phyloP scores from a whole-genome alignment of 2,888 invertebrate genomes.

The Xestia rhomboidea region DNA sequence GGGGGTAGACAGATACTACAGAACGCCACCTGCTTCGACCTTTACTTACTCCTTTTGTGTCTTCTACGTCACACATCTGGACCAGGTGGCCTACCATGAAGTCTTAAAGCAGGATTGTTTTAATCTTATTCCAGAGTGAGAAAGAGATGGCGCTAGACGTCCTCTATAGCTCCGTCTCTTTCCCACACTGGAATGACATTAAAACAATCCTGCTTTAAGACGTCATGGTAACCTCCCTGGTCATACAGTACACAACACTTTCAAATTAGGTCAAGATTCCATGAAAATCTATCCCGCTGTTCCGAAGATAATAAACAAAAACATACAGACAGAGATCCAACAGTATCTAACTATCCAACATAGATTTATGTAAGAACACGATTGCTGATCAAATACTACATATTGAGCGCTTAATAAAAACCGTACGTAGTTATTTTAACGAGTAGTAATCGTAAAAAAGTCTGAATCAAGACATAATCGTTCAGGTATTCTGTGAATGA shows the following conservation, averaged over 20 bases:
- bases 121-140: no score
- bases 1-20: background rate
- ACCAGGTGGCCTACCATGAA: no score
- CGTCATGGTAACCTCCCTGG: no score
- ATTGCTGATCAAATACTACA: slow-evolving; percentile 60
- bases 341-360: slow-evolving; percentile 35
- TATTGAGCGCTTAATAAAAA: slow-evolving; percentile 57
- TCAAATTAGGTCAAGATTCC: background rate
- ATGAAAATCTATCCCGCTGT: slow-evolving; percentile 1
- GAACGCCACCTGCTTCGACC: background rate
- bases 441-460: slow-evolving; percentile 61
- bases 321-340: slow-evolving; percentile 27
- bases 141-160: no score
- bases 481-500: slow-evolving; percentile 63
- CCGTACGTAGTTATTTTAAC: slow-evolving; percentile 62
- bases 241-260: background rate
- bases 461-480: slow-evolving; percentile 65
- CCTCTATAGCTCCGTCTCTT: no score
- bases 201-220: no score
- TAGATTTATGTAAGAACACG: slow-evolving; percentile 59
- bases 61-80: no score
- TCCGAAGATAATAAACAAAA: slow-evolving; percentile 6
- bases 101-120: no score
- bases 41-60: background rate
- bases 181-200: no score